Evolutionary conservation across 2,113 vertebrate species (phyloP).

Genomic region (Bos javanicus): DNA sequence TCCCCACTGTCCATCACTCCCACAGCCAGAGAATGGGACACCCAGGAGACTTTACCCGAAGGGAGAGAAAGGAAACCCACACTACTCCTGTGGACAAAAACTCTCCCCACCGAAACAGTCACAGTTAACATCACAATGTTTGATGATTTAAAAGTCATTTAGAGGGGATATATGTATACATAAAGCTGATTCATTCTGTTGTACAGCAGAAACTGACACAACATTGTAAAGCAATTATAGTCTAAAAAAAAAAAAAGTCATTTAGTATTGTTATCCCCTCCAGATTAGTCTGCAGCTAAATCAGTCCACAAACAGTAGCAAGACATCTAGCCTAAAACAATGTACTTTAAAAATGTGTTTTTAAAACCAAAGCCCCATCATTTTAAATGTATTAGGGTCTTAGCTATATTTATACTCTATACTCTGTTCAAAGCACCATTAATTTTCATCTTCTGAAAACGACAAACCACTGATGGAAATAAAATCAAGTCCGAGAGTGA

Average conservation of each 20-base stretch:
- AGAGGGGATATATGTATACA: neutral
- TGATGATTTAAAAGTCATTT: neutral
- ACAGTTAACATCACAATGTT: constrained; percentile 2
- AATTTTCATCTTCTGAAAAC: constrained; percentile 32
- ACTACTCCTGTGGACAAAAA: constrained; percentile 34
- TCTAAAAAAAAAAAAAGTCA: neutral
- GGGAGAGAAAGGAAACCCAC: constrained; percentile 48
- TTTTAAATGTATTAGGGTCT: neutral
- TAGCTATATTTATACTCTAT: constrained; percentile 6
- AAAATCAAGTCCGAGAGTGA: neutral
- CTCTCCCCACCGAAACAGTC: neutral
- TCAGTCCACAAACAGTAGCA: neutral
- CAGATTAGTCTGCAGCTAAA: neutral
- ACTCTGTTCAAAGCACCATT: constrained; percentile 19
- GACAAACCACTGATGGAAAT: neutral
- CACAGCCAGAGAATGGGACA: constrained; percentile 27
- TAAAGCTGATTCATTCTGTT: neutral
- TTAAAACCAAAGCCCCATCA: constrained; percentile 16
- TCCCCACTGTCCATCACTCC: neutral
- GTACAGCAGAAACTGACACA: neutral
- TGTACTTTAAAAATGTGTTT: neutral
- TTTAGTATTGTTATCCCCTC: neutral
- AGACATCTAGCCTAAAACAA: constrained; percentile 15
- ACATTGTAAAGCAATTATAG: neutral
- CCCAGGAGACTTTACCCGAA: constrained; percentile 46